Conservation (phyloP, 1,140 invertebrate genomes). For the Copidosoma floridanum region DNA sequence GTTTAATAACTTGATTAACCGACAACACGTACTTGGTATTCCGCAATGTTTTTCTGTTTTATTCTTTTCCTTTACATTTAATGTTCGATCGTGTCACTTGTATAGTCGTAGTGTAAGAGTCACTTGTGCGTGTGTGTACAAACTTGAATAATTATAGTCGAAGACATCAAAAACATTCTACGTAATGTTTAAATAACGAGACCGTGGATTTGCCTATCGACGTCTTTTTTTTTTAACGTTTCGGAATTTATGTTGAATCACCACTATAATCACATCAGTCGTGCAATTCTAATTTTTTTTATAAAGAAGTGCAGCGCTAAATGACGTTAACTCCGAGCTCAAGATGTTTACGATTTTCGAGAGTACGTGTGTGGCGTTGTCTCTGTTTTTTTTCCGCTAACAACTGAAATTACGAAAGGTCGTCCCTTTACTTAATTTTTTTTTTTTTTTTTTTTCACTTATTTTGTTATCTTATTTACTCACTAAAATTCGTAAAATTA, state of each 20-base stretch:
- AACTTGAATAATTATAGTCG: slow-evolving; percentile 56
- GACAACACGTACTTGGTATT: slow-evolving; percentile 53
- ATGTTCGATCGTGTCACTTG: slow-evolving; percentile 46
- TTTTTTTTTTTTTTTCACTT: background rate
- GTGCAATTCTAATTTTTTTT: background rate
- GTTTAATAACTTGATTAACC: slow-evolving; percentile 52
- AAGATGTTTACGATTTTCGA: too few relatives aligned
- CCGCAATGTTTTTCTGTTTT: slow-evolving; percentile 37
- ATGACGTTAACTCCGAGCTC: too few relatives aligned
- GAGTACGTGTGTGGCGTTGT: too few relatives aligned
- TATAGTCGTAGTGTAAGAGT: slow-evolving; percentile 47
- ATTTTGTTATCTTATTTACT: background rate
- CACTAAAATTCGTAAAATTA: slow-evolving; percentile 7
- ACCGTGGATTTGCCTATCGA: slow-evolving; percentile 42
- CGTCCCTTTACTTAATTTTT: background rate
- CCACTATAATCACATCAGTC: background rate
- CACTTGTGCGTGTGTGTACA: slow-evolving; percentile 55
- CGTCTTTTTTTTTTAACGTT: background rate
- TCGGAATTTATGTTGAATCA: background rate
- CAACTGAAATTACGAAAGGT: slow-evolving; percentile 22
- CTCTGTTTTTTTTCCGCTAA: too few relatives aligned
- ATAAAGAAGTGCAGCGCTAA: background rate
- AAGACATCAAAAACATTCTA: slow-evolving; percentile 59
- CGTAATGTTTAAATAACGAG: slow-evolving; percentile 52
- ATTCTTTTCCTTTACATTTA: slow-evolving; percentile 41